These are phyloP conservation scores for Archilochus colubris DNA, from an alignment of 2,113 vertebrate species.

Conservation along the genomic window DNA sequence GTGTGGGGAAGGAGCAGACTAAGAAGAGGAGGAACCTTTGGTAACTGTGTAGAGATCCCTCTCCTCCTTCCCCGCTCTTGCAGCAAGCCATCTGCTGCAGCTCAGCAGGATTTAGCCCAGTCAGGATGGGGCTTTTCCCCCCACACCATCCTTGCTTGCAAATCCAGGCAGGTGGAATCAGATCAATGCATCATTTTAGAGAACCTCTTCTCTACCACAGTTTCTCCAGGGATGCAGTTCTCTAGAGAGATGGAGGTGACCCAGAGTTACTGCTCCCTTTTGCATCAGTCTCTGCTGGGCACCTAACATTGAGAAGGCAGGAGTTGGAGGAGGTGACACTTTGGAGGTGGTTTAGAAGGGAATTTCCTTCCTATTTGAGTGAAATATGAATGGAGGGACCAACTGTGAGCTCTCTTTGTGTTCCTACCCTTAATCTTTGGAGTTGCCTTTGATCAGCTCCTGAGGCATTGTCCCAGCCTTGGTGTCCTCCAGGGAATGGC, in stretches of 20 bases:
- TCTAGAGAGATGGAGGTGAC: not conserved
- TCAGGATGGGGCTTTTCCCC: not conserved
- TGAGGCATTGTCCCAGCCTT: not conserved
- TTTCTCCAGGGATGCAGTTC: not conserved
- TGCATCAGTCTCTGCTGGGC: not conserved
- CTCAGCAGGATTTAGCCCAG: slow-evolving; percentile 45
- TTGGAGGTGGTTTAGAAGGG: not conserved
- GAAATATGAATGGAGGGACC: not conserved
- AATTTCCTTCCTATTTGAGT: not conserved
- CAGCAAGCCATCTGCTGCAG: slow-evolving; percentile 65
- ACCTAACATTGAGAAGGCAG: not conserved
- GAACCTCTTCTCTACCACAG: not conserved
- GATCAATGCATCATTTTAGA: fast-evolving
- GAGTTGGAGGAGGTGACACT: not conserved
- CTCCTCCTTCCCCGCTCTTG: slow-evolving; percentile 58
- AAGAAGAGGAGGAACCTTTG: slow-evolving; percentile 72
- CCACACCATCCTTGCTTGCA: not conserved
- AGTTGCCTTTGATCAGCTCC: not conserved
- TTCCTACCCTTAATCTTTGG: not conserved
- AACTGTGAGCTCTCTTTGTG: not conserved
- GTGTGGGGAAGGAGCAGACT: slow-evolving; percentile 69
- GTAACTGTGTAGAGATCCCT: slow-evolving; percentile 41
- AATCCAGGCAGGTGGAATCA: not conserved
- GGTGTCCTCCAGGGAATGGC: not conserved
- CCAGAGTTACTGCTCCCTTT: not conserved